A percentile compares a stretch with the other conserved stretches of the same genome.
Conservation (phyloP, 2,113 vertebrate species). For the Oxygymnocypris stewartii region DNA sequence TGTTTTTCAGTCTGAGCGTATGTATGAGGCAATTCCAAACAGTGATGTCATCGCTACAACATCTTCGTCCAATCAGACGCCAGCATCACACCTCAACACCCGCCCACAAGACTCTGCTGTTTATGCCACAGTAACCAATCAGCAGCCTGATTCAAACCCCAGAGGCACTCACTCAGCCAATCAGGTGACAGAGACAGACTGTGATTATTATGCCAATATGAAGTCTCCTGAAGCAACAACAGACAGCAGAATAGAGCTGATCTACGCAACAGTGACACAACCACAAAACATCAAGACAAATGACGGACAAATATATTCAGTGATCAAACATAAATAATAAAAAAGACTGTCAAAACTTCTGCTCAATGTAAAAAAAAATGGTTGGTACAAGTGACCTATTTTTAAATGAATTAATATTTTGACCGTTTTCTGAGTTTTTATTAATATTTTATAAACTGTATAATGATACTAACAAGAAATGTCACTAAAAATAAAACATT, state of each 20-base stretch:
- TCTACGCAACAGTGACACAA: not conserved
- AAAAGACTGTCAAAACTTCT: no score
- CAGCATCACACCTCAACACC: not conserved
- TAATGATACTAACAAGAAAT: not conserved
- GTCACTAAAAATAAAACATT: not conserved
- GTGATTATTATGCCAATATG: not conserved
- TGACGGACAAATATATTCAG: not conserved
- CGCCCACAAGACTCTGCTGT: no score
- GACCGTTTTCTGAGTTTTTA: not conserved
- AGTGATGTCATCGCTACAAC: no score
- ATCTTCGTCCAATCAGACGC: not conserved
- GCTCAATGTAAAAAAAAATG: not conserved
- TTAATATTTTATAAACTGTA: not conserved
- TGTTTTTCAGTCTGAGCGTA: constrained; percentile 27
- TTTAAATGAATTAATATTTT: not conserved
- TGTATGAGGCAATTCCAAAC: not conserved
- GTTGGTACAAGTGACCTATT: not conserved
- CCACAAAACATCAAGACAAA: not conserved
- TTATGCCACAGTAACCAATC: constrained; percentile 2
- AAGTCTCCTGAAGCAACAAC: not conserved
- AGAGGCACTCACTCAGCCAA: not conserved
- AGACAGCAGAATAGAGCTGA: not conserved
- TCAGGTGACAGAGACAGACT: not conserved
- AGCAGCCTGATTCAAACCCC: not conserved
- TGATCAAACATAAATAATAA: not conserved